phyloP scores from a whole-genome alignment of 1,140 invertebrate genomes.

The Xylocopa sonorina region DNA sequence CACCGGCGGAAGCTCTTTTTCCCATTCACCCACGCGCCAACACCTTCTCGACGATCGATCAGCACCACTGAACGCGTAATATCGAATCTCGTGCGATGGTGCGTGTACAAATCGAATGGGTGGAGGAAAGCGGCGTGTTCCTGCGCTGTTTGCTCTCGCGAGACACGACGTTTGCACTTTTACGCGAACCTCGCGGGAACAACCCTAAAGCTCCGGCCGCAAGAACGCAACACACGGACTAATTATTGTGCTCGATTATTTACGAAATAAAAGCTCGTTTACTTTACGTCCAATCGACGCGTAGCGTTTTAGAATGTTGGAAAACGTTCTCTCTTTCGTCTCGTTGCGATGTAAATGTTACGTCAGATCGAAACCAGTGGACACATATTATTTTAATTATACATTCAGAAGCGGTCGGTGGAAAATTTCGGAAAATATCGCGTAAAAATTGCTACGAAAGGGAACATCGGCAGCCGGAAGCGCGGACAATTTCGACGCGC shows the following conservation, averaged over 20 bases:
- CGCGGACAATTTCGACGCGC: background rate
- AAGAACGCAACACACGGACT: background rate
- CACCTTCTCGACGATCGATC: constrained; percentile 11
- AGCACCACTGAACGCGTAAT: constrained; percentile 4
- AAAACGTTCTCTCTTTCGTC: too few relatives aligned
- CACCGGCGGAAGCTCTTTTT: background rate
- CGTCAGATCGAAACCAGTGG: too few relatives aligned
- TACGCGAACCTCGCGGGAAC: background rate
- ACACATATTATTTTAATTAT: too few relatives aligned
- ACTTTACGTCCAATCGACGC: too few relatives aligned
- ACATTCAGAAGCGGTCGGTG: too few relatives aligned
- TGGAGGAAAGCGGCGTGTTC: too few relatives aligned
- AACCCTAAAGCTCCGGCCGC: background rate
- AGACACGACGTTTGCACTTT: constrained; percentile 25
- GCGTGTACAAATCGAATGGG: background rate
- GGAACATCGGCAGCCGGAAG: too few relatives aligned
- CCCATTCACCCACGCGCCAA: background rate
- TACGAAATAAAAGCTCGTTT: background rate
- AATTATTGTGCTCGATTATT: background rate
- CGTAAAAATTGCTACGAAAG: too few relatives aligned
- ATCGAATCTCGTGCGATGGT: constrained; percentile 15
- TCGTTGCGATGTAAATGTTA: too few relatives aligned
- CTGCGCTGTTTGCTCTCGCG: constrained; percentile 17
- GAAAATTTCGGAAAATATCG: too few relatives aligned
- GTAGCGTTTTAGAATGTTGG: too few relatives aligned